phyloP scores from a whole-genome alignment of 2,113 vertebrate genomes.

The Tylochromis polylepis region DNA sequence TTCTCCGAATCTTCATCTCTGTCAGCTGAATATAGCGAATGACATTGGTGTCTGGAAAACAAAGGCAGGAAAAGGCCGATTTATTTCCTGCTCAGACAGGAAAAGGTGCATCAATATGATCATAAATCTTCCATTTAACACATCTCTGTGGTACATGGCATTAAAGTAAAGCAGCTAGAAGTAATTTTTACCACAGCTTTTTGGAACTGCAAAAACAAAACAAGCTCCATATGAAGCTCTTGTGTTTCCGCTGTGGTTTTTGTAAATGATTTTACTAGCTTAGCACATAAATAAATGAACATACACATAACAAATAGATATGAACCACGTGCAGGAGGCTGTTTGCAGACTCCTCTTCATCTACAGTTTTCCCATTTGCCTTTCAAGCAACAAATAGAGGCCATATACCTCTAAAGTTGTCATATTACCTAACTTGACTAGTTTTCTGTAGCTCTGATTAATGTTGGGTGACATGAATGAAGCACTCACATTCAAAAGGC shows the following conservation, averaged over 20 bases:
- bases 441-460: background rate
- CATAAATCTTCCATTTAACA: conserved; percentile 1
- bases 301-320: background rate
- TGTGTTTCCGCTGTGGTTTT: background rate
- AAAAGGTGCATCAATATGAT: background rate
- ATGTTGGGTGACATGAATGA: background rate
- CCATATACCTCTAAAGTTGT: background rate
- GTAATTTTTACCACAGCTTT: background rate
- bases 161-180: background rate
- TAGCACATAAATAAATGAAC: background rate
- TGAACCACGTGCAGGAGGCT: background rate
- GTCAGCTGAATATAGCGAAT: conserved; percentile 98
- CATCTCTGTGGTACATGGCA: background rate
- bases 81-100: conserved; percentile 24
- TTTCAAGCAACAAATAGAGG: background rate
- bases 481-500: background rate
- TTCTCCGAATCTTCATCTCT: conserved; percentile 97
- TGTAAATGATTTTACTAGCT: background rate
- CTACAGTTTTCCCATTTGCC: background rate
- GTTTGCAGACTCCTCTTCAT: background rate
- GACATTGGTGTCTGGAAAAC: conserved; percentile 89
- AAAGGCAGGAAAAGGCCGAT: conserved; percentile 46
- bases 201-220: background rate
- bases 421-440: background rate
- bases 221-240: background rate